Base-by-base conservation (phyloP, 1,140 invertebrate genomes). In the roundworm (Caenorhabditis elegans) region DNA sequence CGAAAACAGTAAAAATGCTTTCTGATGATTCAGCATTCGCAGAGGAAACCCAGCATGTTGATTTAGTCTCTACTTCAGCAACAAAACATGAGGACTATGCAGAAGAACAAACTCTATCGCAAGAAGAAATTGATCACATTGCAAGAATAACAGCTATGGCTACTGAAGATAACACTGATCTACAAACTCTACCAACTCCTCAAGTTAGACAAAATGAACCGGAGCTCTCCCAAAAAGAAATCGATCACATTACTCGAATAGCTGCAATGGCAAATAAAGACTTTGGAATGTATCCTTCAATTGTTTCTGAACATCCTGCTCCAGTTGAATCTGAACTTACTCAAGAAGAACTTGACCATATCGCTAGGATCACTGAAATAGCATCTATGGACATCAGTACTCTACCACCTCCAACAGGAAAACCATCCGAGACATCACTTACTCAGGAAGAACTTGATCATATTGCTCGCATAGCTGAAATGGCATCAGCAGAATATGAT, bases 311-410 rank as follows among this genome's bases (percentile, higher is more conserved):
- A 13, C 24, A 48, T 22, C 26, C 8, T 26, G 26, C 19, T n/a
- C 17, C 49, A 10, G 39, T 22, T n/a, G 78, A 80, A 65, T 46
- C 36, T 36, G 26, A 53, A 39, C 31, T 80, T 8, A 70, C 79
- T 2, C 43, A 48, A 60, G 76, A 80, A 65, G 81, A 82, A 36
- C 48, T 77, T 2, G 79, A 81, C 28, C 79, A 81, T 17, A 81
- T 81, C 22, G 79, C 55, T n/a, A 43, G n/a, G 28, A 70, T 80
- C 15, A 26, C 86, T 46, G 83, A 84, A 48, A 49, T 82, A 65
- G 83, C 83, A 24, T 28, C 31, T 1, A 47, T 60, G 24, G 80
- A 82, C 34, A 15, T 39, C 17, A 46, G 22, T 26, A 2, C 15
- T 17, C 6, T 13, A 60, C 10, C 34, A 39, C 13, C n/a, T 39